Percentiles rank a stretch among this genome's conserved stretches.
Conservation (phyloP, 2,113 vertebrate genomes). For the Oryzias woworae region DNA sequence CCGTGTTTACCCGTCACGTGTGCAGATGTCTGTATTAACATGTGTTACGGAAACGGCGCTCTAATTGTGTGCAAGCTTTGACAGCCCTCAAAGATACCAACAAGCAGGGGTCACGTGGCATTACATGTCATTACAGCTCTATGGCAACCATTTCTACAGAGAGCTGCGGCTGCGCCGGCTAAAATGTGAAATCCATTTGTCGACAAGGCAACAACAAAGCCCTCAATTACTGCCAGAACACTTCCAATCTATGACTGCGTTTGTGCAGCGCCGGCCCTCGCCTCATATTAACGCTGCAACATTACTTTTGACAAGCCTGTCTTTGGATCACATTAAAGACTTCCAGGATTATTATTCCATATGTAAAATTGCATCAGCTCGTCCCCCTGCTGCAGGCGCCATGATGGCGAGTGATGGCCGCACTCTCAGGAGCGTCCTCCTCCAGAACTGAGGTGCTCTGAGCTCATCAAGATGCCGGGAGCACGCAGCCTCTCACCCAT, state of each 20-base stretch:
- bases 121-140: constrained; percentile 44
- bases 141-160: constrained; percentile 52
- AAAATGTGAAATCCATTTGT: constrained; percentile 70
- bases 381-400: constrained; percentile 44
- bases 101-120: constrained; percentile 33
- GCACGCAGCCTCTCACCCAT: constrained; percentile 58
- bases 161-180: constrained; percentile 44
- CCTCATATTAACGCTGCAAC: constrained; percentile 47
- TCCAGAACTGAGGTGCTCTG: constrained; percentile 69
- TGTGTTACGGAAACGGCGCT: constrained; percentile 1
- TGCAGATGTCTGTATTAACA: constrained; percentile 8
- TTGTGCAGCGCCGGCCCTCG: constrained; percentile 37
- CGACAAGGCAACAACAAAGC: constrained; percentile 64
- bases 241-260: constrained; percentile 44
- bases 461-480: constrained; percentile 63
- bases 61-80: constrained; percentile 13
- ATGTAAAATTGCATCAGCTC: constrained; percentile 67
- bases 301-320: constrained; percentile 66
- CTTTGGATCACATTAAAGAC: constrained; percentile 70
- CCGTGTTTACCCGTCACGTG: background rate
- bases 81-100: constrained; percentile 19
- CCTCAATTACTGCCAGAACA: constrained; percentile 57
- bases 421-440: constrained; percentile 63
- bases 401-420: constrained; percentile 28
- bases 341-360: constrained; percentile 72